Evolutionary conservation across 2,797 vertebrate species (phyloP).

Genomic region (Amniataba percoides): DNA sequence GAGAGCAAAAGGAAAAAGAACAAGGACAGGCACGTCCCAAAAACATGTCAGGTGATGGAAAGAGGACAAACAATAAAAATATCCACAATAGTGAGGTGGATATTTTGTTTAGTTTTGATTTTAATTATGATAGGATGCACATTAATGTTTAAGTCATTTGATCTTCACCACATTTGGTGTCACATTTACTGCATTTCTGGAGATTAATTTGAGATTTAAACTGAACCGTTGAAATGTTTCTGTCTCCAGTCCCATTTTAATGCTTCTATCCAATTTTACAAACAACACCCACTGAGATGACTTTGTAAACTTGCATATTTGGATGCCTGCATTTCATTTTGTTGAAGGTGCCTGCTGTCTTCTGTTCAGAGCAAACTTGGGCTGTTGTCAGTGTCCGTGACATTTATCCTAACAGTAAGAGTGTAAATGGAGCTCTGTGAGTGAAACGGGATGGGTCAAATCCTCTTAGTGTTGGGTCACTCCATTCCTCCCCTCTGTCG

Average conservation of each 20-base stretch:
- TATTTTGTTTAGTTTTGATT: not conserved
- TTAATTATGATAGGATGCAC: not conserved
- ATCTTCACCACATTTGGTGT: not conserved
- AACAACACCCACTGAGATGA: not conserved
- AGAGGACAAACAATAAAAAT: not conserved
- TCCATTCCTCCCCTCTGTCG: slow-evolving; percentile 43
- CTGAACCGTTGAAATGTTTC: slow-evolving; percentile 24
- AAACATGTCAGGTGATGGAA: not conserved
- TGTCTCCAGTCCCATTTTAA: not conserved
- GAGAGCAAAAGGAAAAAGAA: slow-evolving; percentile 2
- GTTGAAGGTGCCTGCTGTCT: not conserved
- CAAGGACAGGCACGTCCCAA: not conserved
- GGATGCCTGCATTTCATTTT: not conserved
- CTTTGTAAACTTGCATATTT: not conserved
- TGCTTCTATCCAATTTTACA: not conserved
- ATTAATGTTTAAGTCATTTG: not conserved
- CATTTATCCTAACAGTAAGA: slow-evolving; percentile 50
- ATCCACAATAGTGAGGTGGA: not conserved
- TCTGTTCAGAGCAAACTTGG: slow-evolving; percentile 18
- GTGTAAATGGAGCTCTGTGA: slow-evolving; percentile 54
- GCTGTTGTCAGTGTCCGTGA: slow-evolving; percentile 10
- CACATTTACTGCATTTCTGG: not conserved
- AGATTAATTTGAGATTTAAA: slow-evolving; percentile 18
- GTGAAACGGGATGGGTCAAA: slow-evolving; percentile 60
- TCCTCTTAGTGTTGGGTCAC: slow-evolving; percentile 65